Percentiles rank a stretch among this genome's conserved stretches.
phyloP scores from a whole-genome alignment of 2,888 invertebrate genomes.

The Calameuta filiformis region DNA sequence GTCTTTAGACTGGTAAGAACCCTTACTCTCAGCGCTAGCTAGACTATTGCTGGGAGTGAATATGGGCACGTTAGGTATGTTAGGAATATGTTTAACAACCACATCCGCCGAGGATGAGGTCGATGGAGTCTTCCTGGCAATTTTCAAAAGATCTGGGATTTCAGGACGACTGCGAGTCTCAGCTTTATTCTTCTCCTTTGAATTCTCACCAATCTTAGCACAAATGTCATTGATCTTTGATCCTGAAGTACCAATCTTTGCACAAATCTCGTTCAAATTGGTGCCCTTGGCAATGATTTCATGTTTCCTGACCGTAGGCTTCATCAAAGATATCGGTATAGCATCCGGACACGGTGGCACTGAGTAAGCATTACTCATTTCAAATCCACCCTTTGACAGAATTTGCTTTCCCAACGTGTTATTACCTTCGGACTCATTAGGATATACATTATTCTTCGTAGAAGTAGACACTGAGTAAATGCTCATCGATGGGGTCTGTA shows the following conservation, averaged over 20 bases:
- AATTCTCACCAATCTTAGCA: constrained; percentile 61
- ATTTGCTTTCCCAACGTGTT: constrained; percentile 1
- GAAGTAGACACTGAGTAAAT: constrained; percentile 50
- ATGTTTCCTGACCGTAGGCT: constrained; percentile 52
- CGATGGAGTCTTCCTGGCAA: constrained; percentile 49
- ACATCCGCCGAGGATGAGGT: constrained; percentile 21
- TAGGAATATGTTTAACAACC: constrained; percentile 47
- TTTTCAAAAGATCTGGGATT: constrained; percentile 60
- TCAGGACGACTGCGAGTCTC: constrained; percentile 54
- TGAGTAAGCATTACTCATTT: constrained; percentile 36
- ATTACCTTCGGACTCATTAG: constrained; percentile 16
- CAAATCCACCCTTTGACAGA: constrained; percentile 9
- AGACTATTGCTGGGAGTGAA: constrained; percentile 49
- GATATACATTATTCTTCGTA: constrained; percentile 36
- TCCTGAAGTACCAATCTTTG: constrained; percentile 55
- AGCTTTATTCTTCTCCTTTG: constrained; percentile 58
- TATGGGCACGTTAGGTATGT: constrained; percentile 58
- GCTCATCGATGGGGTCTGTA: constrained; percentile 52
- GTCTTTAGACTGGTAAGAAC: constrained; percentile 21
- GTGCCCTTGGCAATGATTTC: constrained; percentile 55
- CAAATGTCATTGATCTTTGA: constrained; percentile 63
- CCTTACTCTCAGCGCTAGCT: constrained; percentile 34
- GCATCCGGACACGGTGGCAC: constrained; percentile 62
- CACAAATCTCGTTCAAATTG: constrained; percentile 57
- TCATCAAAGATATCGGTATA: constrained; percentile 61